phyloP scores from a whole-genome alignment of 37 sponge, comb jelly and placozoan species.

The Bolinopsis microptera region DNA sequence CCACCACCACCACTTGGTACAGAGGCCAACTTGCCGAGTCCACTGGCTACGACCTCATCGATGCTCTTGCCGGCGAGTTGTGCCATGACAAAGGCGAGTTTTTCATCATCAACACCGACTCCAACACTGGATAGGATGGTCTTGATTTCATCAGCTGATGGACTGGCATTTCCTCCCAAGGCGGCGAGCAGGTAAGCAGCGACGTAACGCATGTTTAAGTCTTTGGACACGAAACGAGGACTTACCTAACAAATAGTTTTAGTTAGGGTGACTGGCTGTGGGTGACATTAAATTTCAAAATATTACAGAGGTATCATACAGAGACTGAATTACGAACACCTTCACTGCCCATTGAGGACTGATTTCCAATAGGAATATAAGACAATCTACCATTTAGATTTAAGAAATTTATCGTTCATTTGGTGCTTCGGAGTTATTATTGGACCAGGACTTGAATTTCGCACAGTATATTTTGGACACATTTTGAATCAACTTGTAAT shows the following conservation, averaged over 20 bases:
- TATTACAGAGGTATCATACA: too few species aligned
- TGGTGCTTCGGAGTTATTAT: too few species aligned
- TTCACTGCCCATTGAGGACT: too few species aligned
- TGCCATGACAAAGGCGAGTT: slow-evolving; percentile 75
- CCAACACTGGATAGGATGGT: slow-evolving; percentile 89
- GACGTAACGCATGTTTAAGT: slow-evolving; percentile 94
- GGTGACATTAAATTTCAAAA: background rate
- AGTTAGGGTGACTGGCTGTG: too few species aligned
- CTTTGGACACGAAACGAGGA: slow-evolving; percentile 49
- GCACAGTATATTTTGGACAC: too few species aligned
- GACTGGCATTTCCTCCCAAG: slow-evolving; percentile 83
- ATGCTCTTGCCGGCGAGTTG: slow-evolving; percentile 90
- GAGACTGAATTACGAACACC: too few species aligned
- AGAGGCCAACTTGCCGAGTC: slow-evolving; percentile 82
- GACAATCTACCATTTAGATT: too few species aligned
- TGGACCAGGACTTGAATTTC: too few species aligned
- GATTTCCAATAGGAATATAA: too few species aligned
- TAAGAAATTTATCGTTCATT: too few species aligned
- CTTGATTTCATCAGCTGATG: slow-evolving; percentile 77
- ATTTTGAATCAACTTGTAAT: too few species aligned
- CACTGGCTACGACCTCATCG: slow-evolving; percentile 89
- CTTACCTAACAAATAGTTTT: too few species aligned
- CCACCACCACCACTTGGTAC: slow-evolving; percentile 87
- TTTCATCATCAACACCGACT: slow-evolving; percentile 84
- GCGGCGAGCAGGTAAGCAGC: slow-evolving; percentile 93